Evolutionary conservation across 2,797 vertebrate genomes (phyloP), one percentile per base, ranked within the genome.

Genomic region (Hypotaenidia okinawae): DNA sequence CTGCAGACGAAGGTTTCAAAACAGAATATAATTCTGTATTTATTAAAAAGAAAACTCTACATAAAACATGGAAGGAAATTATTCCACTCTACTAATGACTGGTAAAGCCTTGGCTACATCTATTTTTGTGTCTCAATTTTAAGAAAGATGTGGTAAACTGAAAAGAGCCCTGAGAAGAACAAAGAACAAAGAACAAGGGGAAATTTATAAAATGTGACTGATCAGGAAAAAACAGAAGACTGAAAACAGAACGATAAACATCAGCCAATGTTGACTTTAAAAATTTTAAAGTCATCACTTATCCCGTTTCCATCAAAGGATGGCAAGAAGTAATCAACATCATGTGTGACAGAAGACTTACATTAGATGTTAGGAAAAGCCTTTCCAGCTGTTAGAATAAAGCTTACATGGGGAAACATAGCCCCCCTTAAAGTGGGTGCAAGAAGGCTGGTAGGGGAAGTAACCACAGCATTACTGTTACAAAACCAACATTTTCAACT

Each of bases 1-100:
- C 76, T 83, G 52, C 35, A 59, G 83, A 89, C 1, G 16, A 93
- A 74, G 4, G 2, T 94, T 95, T 95, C 89, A 95, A 84, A 94
- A 86, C 79, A 94, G 73, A 93, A 86, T 91, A 77, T 77, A 94
- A 95, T 94, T 94, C 87, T 92, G 45, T 95, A 79, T 94, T 94
- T 94, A 91, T 96, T 95, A 94, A 95, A 92, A 94, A 93, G 84
- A 94, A 96, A 91, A 62, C 79, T 86, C 82, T 69, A 66, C 49
- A 81, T 75, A 80, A 95, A 96, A 93, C 76, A 75, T 47, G 43
- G 91, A 81, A 91, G 66, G 85, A 96, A 96, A 95, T 93, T 94
- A 96, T 88, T 61, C 76, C 76, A 87, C 87, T 78, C 58, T 93
- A 47, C 51, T 90, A 94, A 95, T 81, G 73, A 84, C 76, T 84